Conservation (phyloP, 2,113 vertebrate genomes). For the Turdus rufiventris region DNA sequence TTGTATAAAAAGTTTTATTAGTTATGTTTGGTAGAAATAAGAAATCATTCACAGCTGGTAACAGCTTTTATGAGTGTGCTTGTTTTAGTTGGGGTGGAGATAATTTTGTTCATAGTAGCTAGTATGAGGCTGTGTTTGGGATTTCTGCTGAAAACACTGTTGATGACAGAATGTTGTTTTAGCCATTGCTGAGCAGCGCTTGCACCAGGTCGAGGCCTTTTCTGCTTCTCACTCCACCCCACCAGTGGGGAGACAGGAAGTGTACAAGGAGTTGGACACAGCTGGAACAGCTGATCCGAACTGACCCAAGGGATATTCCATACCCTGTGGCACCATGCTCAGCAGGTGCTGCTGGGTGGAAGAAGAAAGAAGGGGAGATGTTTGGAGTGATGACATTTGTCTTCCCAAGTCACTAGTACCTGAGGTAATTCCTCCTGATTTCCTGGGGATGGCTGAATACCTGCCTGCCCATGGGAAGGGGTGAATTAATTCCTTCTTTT, state of each 20-base stretch:
- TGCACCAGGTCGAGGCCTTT: not conserved
- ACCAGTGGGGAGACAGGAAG: not conserved
- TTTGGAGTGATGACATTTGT: not conserved
- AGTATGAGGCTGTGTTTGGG: not conserved
- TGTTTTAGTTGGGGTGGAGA: not conserved
- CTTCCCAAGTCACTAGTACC: not conserved
- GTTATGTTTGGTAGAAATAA: constrained; percentile 7
- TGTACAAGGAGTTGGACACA: not conserved
- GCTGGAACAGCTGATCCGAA: not conserved
- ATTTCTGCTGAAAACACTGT: not conserved
- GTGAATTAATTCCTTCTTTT: not conserved
- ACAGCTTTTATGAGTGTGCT: not conserved
- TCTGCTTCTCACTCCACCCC: not conserved
- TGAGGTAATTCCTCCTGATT: not conserved
- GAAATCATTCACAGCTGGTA: constrained; percentile 3
- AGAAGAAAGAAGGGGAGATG: not conserved
- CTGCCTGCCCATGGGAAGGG: not conserved
- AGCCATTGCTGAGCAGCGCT: not conserved
- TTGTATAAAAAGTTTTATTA: not conserved
- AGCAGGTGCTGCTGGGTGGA: not conserved
- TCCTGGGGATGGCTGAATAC: not conserved
- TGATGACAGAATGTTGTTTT: not conserved
- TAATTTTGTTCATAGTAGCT: not conserved
- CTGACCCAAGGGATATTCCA: not conserved
- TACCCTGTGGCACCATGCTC: not conserved